Conservation (phyloP, 2,797 vertebrate genomes). For the Molothrus ater region DNA sequence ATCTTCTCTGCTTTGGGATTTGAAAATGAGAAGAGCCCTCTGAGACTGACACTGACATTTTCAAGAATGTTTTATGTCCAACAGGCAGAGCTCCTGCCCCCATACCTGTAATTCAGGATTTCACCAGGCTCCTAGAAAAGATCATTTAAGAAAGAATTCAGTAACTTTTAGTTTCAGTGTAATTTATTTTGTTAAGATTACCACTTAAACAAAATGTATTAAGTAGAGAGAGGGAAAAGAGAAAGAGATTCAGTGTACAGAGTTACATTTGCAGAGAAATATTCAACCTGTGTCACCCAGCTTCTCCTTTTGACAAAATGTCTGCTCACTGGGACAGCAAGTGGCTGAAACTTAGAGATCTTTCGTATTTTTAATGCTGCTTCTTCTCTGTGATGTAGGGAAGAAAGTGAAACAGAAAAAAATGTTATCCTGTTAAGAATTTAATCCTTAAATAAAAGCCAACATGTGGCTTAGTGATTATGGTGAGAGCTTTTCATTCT, state of each 20-base stretch:
- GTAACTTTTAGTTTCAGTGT: not conserved
- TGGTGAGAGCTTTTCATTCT: not conserved
- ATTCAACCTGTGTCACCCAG: not conserved
- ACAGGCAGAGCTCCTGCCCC: not conserved
- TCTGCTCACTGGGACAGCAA: not conserved
- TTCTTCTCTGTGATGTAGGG: not conserved
- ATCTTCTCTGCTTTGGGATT: not conserved
- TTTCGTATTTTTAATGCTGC: not conserved
- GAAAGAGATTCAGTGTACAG: not conserved
- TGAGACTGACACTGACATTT: not conserved
- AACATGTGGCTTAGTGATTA: not conserved
- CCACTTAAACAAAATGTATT: not conserved
- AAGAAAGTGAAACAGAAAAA: not conserved
- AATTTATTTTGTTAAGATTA: not conserved
- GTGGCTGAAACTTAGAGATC: not conserved
- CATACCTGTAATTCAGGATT: not conserved
- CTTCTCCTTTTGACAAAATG: not conserved
- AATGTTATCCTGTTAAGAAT: not conserved
- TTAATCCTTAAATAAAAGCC: not conserved
- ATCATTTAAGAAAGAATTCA: not conserved
- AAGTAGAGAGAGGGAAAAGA: not conserved
- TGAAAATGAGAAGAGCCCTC: not conserved
- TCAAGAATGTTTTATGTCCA: not conserved
- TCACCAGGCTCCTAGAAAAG: not conserved
- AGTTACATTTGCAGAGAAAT: not conserved